Evolutionary conservation across 2,888 invertebrate genomes (phyloP).

Genomic region (Microdon myrmicae): DNA sequence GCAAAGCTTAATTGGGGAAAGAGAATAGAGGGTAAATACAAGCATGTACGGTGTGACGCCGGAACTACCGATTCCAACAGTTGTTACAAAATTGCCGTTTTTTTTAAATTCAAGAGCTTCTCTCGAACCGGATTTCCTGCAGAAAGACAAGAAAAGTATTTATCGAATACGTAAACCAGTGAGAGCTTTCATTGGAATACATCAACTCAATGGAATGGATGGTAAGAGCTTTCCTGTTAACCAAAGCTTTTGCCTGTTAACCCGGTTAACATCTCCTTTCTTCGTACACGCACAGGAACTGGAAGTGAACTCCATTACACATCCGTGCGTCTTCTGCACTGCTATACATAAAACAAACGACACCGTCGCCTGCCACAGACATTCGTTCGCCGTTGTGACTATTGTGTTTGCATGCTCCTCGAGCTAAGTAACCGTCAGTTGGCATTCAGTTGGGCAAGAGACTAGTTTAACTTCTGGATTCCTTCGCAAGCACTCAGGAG

Average conservation of each 20-base stretch:
- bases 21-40: too few species aligned
- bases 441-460: conserved; percentile 48
- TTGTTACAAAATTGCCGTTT: too few species aligned
- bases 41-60: too few species aligned
- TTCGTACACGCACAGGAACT: conserved; percentile 12
- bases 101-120: too few species aligned
- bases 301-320: conserved; percentile 35
- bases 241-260: conserved; percentile 19
- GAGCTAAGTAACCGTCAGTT: conserved; percentile 49
- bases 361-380: not conserved
- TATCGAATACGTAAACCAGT: too few species aligned
- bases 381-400: conserved; percentile 18
- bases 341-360: conserved; percentile 40
- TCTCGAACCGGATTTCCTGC: too few species aligned
- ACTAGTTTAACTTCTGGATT: conserved; percentile 32
- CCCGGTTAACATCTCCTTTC: conserved; percentile 23
- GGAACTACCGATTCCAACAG: too few species aligned
- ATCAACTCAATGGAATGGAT: not conserved
- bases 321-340: conserved; percentile 35
- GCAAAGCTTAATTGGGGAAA: too few species aligned
- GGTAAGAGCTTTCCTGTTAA: conserved; percentile 13
- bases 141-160: too few species aligned
- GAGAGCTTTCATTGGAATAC: not conserved
- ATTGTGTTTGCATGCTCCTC: conserved; percentile 25
- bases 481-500: not conserved